Evolutionary conservation across 1,140 invertebrate genomes (phyloP), one percentile per base, ranked within the genome.

Genomic region (Euura lappo): DNA sequence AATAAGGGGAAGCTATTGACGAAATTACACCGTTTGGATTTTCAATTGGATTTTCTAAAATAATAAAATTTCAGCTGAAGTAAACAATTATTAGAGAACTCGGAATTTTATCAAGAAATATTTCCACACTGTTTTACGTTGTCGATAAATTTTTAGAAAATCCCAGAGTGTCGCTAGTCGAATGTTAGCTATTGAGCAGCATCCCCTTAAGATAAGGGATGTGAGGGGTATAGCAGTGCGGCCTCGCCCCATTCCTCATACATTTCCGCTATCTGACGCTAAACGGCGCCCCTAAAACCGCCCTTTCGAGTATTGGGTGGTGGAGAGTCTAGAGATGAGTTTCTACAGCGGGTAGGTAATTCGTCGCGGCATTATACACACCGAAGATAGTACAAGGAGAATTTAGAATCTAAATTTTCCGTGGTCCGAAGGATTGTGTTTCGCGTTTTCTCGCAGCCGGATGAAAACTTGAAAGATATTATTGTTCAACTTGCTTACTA

Each of bases 181-280:
- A 60, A 60, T 60, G 51, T 8, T 60, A n/a, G 51, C 51, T 60
- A 60, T 60, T 60, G 51, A 60, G 51, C 8, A 60, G 51, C 51
- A 60, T 2, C 0, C 51, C 51, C 51, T 60, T 60, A 60, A 60
- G 51, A 60, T 60, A 60, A 60, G 51, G 51, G 51, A n/a, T 11
- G 8, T 8, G 8, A 8, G 51, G 51, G 13, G 51, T 11, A n/a
- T n/a, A n/a, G 13, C 51, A n/a, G 51, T 8, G 10, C 72, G 72
- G 70, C 71, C 46, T 44, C 46, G 8, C 46, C 68, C 75, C 71
- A 76, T 77, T 75, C 76, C 80, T 77, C 79, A 79, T 82, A 80
- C 79, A 78, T 82, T 82, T 82, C 77, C 79, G 78, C 79, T 80
- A 82, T 82, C 80, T 80, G 77, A 80, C 78, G 78, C 79, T 80